These are phyloP conservation scores for Cheilosia vernalis DNA, from an alignment of 2,888 invertebrate genomes.

Conservation along the genomic window DNA sequence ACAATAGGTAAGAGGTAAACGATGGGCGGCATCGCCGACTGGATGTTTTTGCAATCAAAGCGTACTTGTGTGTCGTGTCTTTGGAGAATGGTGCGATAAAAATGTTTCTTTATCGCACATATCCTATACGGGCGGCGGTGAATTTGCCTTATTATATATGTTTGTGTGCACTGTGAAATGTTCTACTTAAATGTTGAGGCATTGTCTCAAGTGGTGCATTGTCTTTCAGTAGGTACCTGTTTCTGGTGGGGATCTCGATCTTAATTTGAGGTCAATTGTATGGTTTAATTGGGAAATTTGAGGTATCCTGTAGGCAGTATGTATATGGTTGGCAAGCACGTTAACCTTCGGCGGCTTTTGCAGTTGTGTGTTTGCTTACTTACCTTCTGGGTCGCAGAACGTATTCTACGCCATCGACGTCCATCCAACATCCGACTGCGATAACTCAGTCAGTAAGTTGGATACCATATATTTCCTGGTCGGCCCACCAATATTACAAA, in stretches of 20 bases:
- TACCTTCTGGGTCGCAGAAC: no score
- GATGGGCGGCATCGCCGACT: slow-evolving; percentile 27
- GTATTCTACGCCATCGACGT: no score
- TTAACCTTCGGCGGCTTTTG: background rate
- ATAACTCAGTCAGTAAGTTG: no score
- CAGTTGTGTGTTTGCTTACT: no score
- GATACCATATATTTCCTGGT: no score
- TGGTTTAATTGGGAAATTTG: background rate
- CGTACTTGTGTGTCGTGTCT: background rate
- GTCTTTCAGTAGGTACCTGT: background rate
- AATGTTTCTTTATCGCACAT: background rate
- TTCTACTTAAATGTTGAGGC: background rate
- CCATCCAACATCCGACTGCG: no score
- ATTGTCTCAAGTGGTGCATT: slow-evolving; percentile 39
- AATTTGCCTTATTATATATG: background rate
- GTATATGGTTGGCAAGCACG: background rate
- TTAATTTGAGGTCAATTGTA: background rate
- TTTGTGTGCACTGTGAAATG: background rate
- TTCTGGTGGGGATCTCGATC: background rate
- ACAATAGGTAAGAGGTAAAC: slow-evolving; percentile 53
- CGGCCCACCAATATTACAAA: no score
- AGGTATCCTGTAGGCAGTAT: no score
- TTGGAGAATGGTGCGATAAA: background rate
- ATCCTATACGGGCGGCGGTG: background rate
- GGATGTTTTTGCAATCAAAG: slow-evolving; percentile 23